Evolutionary conservation across 2,888 invertebrate genomes (phyloP).

Genomic region (Platycnemis pennipes): DNA sequence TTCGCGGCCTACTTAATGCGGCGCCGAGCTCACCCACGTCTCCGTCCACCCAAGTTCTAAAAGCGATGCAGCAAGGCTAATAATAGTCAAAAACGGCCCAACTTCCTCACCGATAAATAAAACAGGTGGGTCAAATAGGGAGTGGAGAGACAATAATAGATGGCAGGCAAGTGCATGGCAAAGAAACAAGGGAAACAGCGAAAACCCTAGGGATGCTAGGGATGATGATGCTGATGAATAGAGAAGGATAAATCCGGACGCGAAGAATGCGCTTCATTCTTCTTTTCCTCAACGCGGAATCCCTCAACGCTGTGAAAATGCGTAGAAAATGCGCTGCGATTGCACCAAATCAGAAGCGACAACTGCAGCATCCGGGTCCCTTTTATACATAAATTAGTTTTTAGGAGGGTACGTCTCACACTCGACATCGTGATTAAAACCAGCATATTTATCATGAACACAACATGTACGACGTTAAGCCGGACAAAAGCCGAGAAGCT

Average conservation of each 20-base stretch:
- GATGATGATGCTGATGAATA: background rate
- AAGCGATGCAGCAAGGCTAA: constrained; percentile 48
- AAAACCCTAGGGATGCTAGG: background rate
- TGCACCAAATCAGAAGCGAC: too few relatives aligned
- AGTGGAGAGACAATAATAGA: background rate
- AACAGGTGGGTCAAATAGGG: constrained; percentile 50
- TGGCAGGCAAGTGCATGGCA: constrained; percentile 19
- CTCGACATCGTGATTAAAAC: too few relatives aligned
- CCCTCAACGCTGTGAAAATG: too few relatives aligned
- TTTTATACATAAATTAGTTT: too few relatives aligned
- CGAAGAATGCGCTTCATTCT: background rate
- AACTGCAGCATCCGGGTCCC: too few relatives aligned
- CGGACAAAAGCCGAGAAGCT: too few relatives aligned
- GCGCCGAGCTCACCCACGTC: background rate
- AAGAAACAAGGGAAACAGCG: too few relatives aligned
- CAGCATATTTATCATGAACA: too few relatives aligned
- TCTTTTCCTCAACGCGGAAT: too few relatives aligned
- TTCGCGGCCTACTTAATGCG: constrained; percentile 41
- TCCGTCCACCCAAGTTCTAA: constrained; percentile 10
- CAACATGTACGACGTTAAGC: too few relatives aligned
- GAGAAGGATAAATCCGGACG: background rate
- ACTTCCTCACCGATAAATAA: background rate
- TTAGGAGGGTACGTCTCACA: too few relatives aligned
- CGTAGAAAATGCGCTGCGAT: too few relatives aligned
- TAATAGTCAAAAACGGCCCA: background rate